A percentile compares a stretch with the other conserved stretches of the same genome.
Evolutionary conservation across 2,797 vertebrate genomes (phyloP).

Genomic region (Sciurus carolinensis): DNA sequence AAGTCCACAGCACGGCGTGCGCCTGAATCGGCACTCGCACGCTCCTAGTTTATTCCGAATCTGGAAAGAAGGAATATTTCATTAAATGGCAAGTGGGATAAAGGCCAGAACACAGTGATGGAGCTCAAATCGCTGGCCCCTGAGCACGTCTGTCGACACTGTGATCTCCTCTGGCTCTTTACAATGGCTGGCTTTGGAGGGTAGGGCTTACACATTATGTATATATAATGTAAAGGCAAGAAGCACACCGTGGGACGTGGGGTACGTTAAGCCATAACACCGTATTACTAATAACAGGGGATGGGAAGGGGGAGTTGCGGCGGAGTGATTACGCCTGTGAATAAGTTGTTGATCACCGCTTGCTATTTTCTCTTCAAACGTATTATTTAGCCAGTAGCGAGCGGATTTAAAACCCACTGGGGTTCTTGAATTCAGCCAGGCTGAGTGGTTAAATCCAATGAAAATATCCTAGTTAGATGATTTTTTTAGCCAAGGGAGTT

Average conservation of each 20-base stretch:
- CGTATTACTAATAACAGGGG: conserved; percentile 59
- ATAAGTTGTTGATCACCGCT: conserved; percentile 75
- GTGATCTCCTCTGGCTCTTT: not conserved
- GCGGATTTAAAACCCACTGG: conserved; percentile 73
- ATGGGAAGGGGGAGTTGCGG: not conserved
- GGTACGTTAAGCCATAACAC: conserved; percentile 33
- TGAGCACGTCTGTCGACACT: not conserved
- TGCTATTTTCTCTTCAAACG: conserved; percentile 79
- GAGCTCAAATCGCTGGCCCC: not conserved
- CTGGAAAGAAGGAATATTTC: not conserved
- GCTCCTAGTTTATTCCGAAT: not conserved
- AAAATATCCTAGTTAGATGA: conserved; percentile 70
- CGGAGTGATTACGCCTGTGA: conserved; percentile 37
- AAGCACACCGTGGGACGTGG: conserved; percentile 10
- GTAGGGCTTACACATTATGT: not conserved
- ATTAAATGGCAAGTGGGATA: not conserved
- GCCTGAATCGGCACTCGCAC: accelerated
- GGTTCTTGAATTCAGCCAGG: conserved; percentile 72
- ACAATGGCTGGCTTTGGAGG: conserved; percentile 18
- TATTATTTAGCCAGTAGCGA: conserved; percentile 78
- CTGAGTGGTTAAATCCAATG: conserved; percentile 78
- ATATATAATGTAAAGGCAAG: conserved; percentile 8
- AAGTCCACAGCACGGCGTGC: not conserved
- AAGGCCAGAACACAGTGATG: not conserved
- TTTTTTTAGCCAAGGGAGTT: conserved; percentile 60